A percentile compares a stretch with the other conserved stretches of the same genome.
These are phyloP conservation scores for Folsomia candida DNA, from an alignment of 2,888 invertebrate genomes.

Conservation along the genomic window DNA sequence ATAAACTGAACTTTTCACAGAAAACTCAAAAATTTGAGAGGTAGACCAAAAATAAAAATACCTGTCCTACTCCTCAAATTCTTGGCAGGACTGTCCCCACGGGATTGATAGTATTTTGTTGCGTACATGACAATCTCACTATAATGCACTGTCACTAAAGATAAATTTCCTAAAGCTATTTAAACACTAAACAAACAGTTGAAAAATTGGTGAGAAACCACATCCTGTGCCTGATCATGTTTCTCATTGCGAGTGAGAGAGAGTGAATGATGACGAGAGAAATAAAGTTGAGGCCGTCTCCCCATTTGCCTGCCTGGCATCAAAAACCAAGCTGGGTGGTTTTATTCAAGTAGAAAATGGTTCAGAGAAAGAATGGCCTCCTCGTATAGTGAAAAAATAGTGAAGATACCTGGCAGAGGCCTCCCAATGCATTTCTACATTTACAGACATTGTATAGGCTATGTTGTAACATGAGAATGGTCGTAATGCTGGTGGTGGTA, in stretches of 20 bases:
- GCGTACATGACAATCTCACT: background rate
- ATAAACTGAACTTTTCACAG: too few relatives aligned
- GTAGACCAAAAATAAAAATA: background rate
- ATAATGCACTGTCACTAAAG: background rate
- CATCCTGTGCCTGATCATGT: background rate
- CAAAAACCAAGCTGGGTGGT: too few relatives aligned
- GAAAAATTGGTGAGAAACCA: background rate
- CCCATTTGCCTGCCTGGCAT: background rate
- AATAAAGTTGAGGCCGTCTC: background rate
- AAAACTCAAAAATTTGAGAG: too few relatives aligned
- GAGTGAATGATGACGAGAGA: background rate
- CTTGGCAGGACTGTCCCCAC: constrained; percentile 1
- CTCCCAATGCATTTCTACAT: background rate
- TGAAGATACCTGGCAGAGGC: background rate
- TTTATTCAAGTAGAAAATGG: background rate
- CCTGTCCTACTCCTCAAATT: constrained; percentile 6
- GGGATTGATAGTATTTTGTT: background rate
- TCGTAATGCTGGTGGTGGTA: background rate
- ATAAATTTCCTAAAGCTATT: background rate
- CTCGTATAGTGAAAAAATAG: background rate
- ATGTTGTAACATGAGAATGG: background rate
- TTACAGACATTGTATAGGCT: background rate
- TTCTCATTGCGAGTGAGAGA: background rate
- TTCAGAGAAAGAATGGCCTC: background rate
- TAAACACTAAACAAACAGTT: background rate